Evolutionary conservation across 2,888 invertebrate species (phyloP).

Genomic region (Tipula confusa): DNA sequence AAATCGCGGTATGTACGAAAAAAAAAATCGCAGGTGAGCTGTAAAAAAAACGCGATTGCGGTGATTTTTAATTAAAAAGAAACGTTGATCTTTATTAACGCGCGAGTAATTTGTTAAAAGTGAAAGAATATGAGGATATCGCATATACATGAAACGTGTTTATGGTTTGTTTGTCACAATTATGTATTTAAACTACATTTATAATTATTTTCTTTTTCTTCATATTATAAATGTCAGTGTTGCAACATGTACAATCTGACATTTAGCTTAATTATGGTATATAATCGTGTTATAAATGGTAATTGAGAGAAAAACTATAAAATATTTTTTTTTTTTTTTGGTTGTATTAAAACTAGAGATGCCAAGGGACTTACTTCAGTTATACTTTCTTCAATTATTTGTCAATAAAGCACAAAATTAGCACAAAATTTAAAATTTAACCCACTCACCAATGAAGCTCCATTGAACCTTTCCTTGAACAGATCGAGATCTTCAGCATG

Average conservation of each 20-base stretch:
- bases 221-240: neutral
- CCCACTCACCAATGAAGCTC: no score
- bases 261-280: neutral
- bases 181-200: neutral
- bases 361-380: no score
- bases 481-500: conserved; percentile 98
- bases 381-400: no score
- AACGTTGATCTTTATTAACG: conserved; percentile 9
- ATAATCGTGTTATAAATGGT: neutral
- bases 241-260: neutral
- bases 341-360: conserved; percentile 59
- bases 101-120: neutral
- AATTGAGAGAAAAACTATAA: conserved; percentile 42
- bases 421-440: no score
- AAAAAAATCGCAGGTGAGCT: neutral
- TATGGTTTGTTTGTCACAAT: neutral
- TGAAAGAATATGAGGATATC: neutral
- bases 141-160: neutral
- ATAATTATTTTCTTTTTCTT: no score
- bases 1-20: neutral
- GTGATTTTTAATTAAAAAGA: conserved; percentile 20
- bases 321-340: no score
- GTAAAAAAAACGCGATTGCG: neutral
- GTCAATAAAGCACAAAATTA: no score
- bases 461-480: no score